These are phyloP conservation scores for Orthosia incerta DNA, from an alignment of 2,888 invertebrate genomes.

Conservation along the genomic window DNA sequence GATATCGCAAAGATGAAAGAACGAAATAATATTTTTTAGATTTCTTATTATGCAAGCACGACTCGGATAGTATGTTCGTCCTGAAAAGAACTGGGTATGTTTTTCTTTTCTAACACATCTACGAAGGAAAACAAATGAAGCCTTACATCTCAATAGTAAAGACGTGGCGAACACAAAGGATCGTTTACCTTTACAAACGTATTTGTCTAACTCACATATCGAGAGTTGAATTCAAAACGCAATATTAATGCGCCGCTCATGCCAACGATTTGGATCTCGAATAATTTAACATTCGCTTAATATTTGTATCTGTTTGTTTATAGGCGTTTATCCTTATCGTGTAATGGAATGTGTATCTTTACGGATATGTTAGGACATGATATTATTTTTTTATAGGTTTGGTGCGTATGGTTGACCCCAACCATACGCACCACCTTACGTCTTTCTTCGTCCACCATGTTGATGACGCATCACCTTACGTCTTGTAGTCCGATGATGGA, in stretches of 20 bases:
- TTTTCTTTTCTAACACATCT: conserved; percentile 1
- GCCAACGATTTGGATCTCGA: conserved; percentile 71
- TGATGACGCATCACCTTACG: no score
- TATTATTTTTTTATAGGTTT: no score
- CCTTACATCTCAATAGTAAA: conserved; percentile 48
- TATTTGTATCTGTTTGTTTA: conserved; percentile 63
- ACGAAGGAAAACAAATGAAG: conserved; percentile 15
- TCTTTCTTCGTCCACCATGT: no score
- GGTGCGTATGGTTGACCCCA: no score
- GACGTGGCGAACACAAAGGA: conserved; percentile 50
- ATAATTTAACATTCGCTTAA: conserved; percentile 66
- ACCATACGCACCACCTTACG: no score
- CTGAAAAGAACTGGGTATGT: neutral
- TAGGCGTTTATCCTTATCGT: conserved; percentile 55
- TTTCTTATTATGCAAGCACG: neutral
- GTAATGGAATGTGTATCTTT: conserved; percentile 51
- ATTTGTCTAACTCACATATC: conserved; percentile 61
- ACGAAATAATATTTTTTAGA: neutral
- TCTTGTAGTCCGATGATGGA: no score
- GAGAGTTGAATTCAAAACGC: conserved; percentile 68
- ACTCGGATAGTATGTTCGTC: neutral
- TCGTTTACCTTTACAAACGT: conserved; percentile 59
- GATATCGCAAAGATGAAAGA: neutral
- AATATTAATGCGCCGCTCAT: conserved; percentile 68
- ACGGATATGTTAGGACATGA: conserved; percentile 7